Base-by-base conservation (phyloP, 2,888 invertebrate species). In the Melieria picta region DNA sequence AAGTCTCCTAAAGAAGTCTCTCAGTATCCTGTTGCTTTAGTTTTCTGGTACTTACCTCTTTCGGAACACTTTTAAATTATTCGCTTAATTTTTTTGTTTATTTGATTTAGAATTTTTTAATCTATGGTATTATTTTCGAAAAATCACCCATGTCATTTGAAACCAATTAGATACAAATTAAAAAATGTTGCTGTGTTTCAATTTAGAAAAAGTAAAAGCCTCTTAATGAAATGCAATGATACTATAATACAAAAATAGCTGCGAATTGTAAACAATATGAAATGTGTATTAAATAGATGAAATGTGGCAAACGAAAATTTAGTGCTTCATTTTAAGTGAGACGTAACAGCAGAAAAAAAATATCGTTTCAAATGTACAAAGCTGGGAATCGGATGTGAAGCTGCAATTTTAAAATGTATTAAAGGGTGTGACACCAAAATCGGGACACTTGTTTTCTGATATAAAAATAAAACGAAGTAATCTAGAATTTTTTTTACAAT, bases 1-100 rank as follows among this genome's bases (percentile, higher is more conserved):
- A 52, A 52, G 11, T 52, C 11, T 52, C 11, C 52, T 52, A 52
- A 52, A 52, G 9, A 52, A 52, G 13, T 52, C 6, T n/a, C 52
- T 52, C 11, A 52, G 13, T 52, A 52, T 9, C 13, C 13, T 52
- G 52, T 52, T 52, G 52, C 43, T 45, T 55, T 16, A 47, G 16
- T 50, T 50, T 50, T 52, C 63, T 45, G 43, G 72, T 72, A 72
- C 72, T 72, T 72, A 72, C 72, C 72, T 72, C 71, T 13, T 9
- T 5, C 47, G 13, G 30, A 30, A 61, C 43, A 46, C 56, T 71
- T 65, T 55, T n/a, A 50, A 71, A 66, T 42, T 62, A 50, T 71
- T 71, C 52, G 56, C 48, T 57, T 65, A 55, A 7, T 47, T 46
- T 30, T 65, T 55, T 55, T 65, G 55, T 56, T 61, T 58, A 30